Conservation (phyloP, 2,797 vertebrate species). For the Anguilla marmorata region DNA sequence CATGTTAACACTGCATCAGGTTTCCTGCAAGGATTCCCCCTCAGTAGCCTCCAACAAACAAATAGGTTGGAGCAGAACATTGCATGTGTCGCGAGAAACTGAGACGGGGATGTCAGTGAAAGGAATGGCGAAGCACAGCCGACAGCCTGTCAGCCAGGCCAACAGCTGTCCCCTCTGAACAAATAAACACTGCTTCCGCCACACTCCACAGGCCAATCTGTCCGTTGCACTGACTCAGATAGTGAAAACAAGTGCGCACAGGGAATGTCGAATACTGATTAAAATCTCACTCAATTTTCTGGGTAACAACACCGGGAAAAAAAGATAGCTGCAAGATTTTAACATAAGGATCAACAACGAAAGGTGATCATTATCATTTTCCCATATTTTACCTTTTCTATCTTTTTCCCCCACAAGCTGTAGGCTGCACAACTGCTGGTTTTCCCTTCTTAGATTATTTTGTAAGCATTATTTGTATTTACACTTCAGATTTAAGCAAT, state of each 20-base stretch:
- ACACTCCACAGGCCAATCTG: slow-evolving; percentile 53
- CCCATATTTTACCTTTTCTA: background rate
- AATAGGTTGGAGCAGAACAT: slow-evolving; percentile 7
- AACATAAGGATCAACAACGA: background rate
- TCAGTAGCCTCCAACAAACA: background rate
- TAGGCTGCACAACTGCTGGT: background rate
- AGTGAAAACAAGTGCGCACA: slow-evolving; percentile 51
- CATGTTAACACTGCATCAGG: background rate
- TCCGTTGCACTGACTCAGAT: slow-evolving; percentile 50
- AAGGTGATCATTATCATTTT: background rate
- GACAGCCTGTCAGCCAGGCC: slow-evolving; percentile 26
- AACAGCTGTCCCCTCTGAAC: slow-evolving; percentile 35
- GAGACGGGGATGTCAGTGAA: background rate
- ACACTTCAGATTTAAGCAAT: background rate
- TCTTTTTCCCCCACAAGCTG: background rate
- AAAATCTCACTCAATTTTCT: background rate
- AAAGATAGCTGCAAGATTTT: background rate
- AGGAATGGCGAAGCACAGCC: slow-evolving; percentile 1
- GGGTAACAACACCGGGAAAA: background rate
- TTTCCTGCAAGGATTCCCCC: slow-evolving; percentile 3
- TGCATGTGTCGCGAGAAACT: background rate
- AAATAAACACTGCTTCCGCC: slow-evolving; percentile 50
- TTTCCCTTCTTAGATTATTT: slow-evolving; percentile 1
- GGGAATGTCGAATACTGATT: slow-evolving; percentile 12
- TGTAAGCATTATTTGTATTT: background rate